These are phyloP conservation scores for Ochropacha duplaris DNA, from an alignment of 2,888 invertebrate genomes.

Conservation along the genomic window DNA sequence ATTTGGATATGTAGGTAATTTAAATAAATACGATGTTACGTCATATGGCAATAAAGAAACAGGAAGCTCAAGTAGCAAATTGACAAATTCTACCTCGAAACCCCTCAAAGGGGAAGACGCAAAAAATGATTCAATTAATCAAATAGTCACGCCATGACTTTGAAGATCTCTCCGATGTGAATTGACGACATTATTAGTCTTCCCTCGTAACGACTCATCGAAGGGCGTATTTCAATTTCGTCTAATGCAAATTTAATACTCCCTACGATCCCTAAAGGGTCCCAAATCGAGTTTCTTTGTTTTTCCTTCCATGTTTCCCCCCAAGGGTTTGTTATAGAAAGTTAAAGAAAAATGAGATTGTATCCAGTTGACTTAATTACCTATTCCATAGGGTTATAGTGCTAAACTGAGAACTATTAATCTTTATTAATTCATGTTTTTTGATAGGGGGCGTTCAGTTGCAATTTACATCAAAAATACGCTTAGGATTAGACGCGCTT, in stretches of 20 bases:
- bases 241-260: conserved; percentile 83
- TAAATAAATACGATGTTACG: background rate
- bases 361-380: conserved; percentile 47
- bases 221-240: conserved; percentile 80
- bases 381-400: conserved; percentile 57
- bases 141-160: conserved; percentile 77
- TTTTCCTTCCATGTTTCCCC: conserved; percentile 36
- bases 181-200: conserved; percentile 79
- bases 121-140: conserved; percentile 81
- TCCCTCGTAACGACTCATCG: conserved; percentile 74
- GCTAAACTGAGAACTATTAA: conserved; percentile 68
- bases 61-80: conserved; percentile 32
- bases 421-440: conserved; percentile 72
- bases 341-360: conserved; percentile 14
- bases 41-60: conserved; percentile 11
- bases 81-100: conserved; percentile 41
- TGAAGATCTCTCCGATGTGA: conserved; percentile 64
- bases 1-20: background rate
- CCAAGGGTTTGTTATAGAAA: conserved; percentile 9
- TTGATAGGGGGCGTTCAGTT: conserved; percentile 25
- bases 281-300: conserved; percentile 74
- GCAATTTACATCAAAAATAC: conserved; percentile 41
- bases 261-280: conserved; percentile 66
- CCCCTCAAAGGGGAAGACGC: conserved; percentile 41
- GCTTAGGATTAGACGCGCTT: conserved; percentile 22